Percentiles rank a stretch among this genome's conserved stretches.
Conservation (phyloP, 2,113 vertebrate genomes). For the Prunella fulvescens region DNA sequence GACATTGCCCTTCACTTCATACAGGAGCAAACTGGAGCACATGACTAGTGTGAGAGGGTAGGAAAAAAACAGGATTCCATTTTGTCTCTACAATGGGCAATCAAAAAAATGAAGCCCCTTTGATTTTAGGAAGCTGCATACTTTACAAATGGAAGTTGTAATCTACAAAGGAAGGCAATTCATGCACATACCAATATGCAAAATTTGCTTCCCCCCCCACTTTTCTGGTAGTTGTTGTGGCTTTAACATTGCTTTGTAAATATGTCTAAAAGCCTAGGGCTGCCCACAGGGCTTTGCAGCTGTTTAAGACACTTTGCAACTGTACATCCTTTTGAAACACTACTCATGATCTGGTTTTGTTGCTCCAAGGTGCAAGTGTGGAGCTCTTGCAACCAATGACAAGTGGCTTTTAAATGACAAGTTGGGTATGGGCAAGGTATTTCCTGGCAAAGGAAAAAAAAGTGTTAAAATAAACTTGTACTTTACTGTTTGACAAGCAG, state of each 20-base stretch:
- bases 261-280: neutral
- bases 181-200: fast-evolving
- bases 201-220: neutral
- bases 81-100: neutral
- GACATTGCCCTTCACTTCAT: neutral
- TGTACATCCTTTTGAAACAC: neutral
- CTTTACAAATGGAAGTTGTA: neutral
- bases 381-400: neutral
- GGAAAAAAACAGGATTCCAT: neutral
- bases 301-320: neutral
- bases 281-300: neutral
- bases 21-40: fast-evolving
- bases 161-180: neutral
- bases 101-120: neutral
- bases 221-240: neutral
- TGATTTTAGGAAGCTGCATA: neutral
- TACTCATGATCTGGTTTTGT: neutral
- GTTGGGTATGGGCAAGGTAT: neutral
- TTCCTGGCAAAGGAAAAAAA: neutral
- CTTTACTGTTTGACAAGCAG: neutral
- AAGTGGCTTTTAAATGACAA: neutral
- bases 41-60: neutral
- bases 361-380: neutral
- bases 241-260: neutral
- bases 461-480: neutral